Percentiles rank a stretch among this genome's conserved stretches.
These are phyloP conservation scores for Heliconius sara DNA, from an alignment of 2,888 invertebrate species.

Conservation along the genomic window DNA sequence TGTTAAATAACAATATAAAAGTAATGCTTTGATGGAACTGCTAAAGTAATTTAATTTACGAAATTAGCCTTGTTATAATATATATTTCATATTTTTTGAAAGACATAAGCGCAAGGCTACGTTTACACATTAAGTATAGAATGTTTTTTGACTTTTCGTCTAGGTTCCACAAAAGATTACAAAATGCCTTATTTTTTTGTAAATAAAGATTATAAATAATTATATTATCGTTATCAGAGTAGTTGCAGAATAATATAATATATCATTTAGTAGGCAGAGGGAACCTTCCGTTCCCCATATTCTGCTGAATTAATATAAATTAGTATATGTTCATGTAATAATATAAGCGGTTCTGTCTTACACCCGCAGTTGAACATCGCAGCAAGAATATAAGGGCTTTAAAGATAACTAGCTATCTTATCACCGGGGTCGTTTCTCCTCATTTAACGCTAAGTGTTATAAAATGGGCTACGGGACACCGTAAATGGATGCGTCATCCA, in stretches of 20 bases:
- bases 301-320: background rate
- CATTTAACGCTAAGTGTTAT: slow-evolving; percentile 38
- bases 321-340: background rate
- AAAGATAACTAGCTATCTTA: slow-evolving; percentile 38
- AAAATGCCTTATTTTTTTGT: background rate
- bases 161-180: background rate
- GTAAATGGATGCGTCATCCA: slow-evolving; percentile 26
- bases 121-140: background rate
- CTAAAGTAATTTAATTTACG: background rate
- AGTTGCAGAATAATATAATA: background rate
- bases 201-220: background rate
- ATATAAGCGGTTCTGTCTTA: background rate
- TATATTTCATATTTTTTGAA: slow-evolving; percentile 7
- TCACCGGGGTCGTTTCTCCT: slow-evolving; percentile 34
- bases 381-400: slow-evolving; percentile 29
- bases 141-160: background rate
- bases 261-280: too few relatives aligned
- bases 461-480: slow-evolving; percentile 33
- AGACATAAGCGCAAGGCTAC: background rate
- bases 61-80: background rate
- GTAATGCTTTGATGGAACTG: background rate
- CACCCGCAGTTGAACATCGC: slow-evolving; percentile 23
- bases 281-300: too few relatives aligned
- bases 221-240: background rate
- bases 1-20: background rate